phyloP scores from a whole-genome alignment of 2,113 vertebrate species.

The Clarias macrocephalus region DNA sequence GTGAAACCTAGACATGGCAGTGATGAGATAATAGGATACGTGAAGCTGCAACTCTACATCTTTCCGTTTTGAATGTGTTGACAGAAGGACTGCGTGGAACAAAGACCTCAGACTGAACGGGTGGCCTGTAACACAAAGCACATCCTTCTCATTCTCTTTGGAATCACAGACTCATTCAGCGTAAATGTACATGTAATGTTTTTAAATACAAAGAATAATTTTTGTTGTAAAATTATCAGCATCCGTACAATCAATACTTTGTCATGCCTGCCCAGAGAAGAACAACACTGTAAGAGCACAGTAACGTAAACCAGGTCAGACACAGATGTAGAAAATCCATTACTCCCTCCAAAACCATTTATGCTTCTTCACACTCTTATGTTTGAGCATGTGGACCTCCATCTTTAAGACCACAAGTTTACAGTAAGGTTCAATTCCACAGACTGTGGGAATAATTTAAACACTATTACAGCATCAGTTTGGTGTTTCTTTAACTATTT shows the following conservation, averaged over 20 bases:
- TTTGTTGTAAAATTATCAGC: not conserved
- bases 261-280: not conserved
- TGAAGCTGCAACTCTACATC: slow-evolving; percentile 1
- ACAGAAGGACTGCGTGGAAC: not conserved
- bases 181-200: not conserved
- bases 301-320: not conserved
- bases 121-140: not conserved
- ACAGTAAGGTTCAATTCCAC: not conserved
- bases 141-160: not conserved
- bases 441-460: not conserved
- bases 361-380: not conserved
- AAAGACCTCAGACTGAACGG: not conserved
- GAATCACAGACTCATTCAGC: not conserved
- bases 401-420: not conserved
- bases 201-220: not conserved
- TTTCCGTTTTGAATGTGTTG: not conserved
- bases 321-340: not conserved
- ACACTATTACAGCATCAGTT: not conserved
- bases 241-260: not conserved
- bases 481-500: slow-evolving; percentile 5
- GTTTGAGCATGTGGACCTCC: not conserved
- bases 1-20: slow-evolving; percentile 6
- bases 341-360: not conserved
- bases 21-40: slow-evolving; percentile 21
- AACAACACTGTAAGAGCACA: not conserved